These are phyloP conservation scores for Colletes gigas DNA, from an alignment of 1,140 invertebrate species.

Conservation along the genomic window DNA sequence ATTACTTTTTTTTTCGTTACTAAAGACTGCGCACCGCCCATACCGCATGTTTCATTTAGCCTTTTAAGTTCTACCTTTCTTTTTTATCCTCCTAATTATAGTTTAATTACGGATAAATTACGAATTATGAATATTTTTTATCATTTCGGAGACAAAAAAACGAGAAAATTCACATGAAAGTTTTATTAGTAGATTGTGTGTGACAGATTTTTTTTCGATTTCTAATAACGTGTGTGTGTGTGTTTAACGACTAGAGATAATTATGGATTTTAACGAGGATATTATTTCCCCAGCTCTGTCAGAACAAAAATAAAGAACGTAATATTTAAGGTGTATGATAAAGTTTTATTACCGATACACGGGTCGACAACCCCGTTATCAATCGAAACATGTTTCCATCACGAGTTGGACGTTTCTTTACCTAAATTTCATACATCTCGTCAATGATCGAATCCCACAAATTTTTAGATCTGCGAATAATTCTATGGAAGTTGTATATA, in stretches of 20 bases:
- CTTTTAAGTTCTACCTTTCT: conserved; percentile 17
- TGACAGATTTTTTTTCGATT: background rate
- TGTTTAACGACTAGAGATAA: conserved; percentile 26
- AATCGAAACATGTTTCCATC: background rate
- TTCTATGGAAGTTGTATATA: background rate
- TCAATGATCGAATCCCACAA: background rate
- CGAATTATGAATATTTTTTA: background rate
- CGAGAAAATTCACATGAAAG: background rate
- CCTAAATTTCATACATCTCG: background rate
- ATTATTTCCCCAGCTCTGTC: conserved; percentile 35
- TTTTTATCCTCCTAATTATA: conserved; percentile 24
- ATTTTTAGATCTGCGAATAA: background rate
- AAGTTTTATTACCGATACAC: conserved; percentile 8
- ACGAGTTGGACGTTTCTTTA: background rate
- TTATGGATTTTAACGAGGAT: conserved; percentile 1
- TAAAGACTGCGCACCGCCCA: conserved; percentile 39
- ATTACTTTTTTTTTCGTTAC: conserved; percentile 24
- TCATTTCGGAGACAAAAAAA: background rate
- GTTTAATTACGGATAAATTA: conserved; percentile 15
- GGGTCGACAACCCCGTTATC: background rate
- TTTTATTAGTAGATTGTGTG: conserved; percentile 6
- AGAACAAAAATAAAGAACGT: conserved; percentile 45
- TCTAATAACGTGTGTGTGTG: conserved; percentile 30
- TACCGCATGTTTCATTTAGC: conserved; percentile 46
- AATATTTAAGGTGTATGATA: conserved; percentile 36